Conservation (phyloP, 92 coral and sea anemone species). For the Isaurus tuberculatus region DNA sequence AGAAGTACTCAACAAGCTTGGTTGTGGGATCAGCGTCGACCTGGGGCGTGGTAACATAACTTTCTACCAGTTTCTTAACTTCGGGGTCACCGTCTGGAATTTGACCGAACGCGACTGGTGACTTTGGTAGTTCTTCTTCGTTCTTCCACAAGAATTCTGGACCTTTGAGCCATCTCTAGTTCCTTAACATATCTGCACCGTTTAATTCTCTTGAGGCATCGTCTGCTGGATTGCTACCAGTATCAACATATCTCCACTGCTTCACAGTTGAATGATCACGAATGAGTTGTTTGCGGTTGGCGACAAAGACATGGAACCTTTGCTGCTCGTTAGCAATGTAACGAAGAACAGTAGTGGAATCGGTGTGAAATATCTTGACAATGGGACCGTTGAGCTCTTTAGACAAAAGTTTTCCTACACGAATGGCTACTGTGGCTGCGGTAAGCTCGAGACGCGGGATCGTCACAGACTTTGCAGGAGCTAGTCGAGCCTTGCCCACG, state of each 20-base stretch:
- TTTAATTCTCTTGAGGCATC: conserved; percentile 66
- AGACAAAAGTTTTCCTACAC: conserved; percentile 54
- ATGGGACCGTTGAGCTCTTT: neutral
- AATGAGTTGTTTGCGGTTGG: conserved; percentile 60
- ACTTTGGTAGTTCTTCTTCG: conserved; percentile 65
- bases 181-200: neutral
- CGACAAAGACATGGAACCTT: conserved; percentile 60
- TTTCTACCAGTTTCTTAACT: conserved; percentile 37
- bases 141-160: conserved; percentile 71
- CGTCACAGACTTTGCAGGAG: conserved; percentile 66
- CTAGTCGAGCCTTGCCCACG: conserved; percentile 72
- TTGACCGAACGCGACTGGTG: conserved; percentile 58
- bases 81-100: conserved; percentile 65
- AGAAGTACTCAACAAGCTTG: conserved; percentile 55
- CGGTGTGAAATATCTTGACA: conserved; percentile 63
- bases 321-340: conserved; percentile 55
- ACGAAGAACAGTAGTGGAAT: conserved; percentile 63
- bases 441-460: conserved; percentile 71
- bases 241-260: conserved; percentile 67
- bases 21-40: neutral
- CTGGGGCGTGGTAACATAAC: conserved; percentile 45
- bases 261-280: conserved; percentile 43
- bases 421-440: conserved; percentile 68
- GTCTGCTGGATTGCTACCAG: conserved; percentile 66
- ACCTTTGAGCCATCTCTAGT: neutral